phyloP scores from a whole-genome alignment of 2,797 vertebrate genomes.

The Sarcoramphus papa region DNA sequence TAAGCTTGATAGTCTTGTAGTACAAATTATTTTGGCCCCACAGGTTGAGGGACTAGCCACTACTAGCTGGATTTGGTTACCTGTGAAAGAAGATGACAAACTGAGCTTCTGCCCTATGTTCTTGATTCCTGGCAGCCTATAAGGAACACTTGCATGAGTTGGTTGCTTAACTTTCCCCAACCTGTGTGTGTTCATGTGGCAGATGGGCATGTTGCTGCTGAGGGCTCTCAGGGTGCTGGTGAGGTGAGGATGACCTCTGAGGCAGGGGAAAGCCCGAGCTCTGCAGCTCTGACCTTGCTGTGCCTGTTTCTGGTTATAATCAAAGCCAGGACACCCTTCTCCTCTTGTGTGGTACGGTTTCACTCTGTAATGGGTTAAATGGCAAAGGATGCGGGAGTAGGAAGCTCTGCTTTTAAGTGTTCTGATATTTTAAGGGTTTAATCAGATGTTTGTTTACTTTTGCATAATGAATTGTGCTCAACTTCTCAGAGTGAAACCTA shows the following conservation, averaged over 20 bases:
- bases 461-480: background rate
- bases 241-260: background rate
- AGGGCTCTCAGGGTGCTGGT: background rate
- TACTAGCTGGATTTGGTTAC: background rate
- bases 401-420: background rate
- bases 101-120: background rate
- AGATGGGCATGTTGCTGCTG: accelerated
- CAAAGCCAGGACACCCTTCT: background rate
- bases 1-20: background rate
- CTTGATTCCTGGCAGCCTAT: background rate
- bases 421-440: background rate
- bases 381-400: background rate
- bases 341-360: background rate
- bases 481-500: background rate
- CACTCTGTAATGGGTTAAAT: background rate
- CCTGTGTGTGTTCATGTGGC: background rate
- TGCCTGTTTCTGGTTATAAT: background rate
- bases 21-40: background rate
- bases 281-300: background rate
- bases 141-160: background rate
- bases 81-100: background rate
- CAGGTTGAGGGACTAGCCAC: too few relatives aligned
- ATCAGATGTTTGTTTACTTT: background rate
- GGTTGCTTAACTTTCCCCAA: background rate
- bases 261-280: background rate